Evolutionary conservation across 2,113 vertebrate species (phyloP), one percentile per base, ranked within the genome.

Genomic region (Notothenia coriiceps): DNA sequence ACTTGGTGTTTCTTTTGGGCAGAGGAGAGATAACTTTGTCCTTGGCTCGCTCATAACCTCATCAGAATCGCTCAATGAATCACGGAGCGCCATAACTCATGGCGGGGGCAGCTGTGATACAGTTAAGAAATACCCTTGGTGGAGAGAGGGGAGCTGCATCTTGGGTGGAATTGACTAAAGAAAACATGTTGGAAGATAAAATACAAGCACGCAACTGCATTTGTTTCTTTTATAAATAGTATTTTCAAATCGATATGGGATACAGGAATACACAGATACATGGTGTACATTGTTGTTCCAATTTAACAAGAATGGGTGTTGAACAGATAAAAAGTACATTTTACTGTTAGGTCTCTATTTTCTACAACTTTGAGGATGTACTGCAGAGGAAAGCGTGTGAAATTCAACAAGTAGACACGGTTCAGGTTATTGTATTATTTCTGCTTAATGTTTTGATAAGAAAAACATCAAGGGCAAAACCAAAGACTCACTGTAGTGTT

Each of bases 31-130:
- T 91, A 92, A 87, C 86, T 93, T 93, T 91, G 91, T 91, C 91
- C 89, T 93, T 93, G 90, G 85, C 88, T 93, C 62, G 78, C 90
- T 92, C 80, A 93, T 91, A 91, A 93, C 91, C 89, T 92, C 91
- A 92, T 94, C 86, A 91, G 88, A 92, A 90, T 87, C 86, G 75
- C 88, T 93, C 92, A 93, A 91, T 91, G 89, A 92, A 91, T 94
- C 89, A 88, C 82, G 8, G 57, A 73, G 83, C 63, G n/a, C 82
- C 84, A 89, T 92, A 83, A 90, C 87, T 94, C 86, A 91, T 65
- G 69, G 83, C 50, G 69, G 81, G 85, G 82, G 88, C 86, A 83
- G 90, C 90, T 80, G 80, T 66, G 91, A 92, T 92, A 91, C 89
- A 81, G 87, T 90, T 84, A 86, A 80, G 74, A 86, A 88, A 89